Evolutionary conservation across 2,113 vertebrate species (phyloP), one percentile per base, ranked within the genome.

Genomic region (Australoheros scitulus): DNA sequence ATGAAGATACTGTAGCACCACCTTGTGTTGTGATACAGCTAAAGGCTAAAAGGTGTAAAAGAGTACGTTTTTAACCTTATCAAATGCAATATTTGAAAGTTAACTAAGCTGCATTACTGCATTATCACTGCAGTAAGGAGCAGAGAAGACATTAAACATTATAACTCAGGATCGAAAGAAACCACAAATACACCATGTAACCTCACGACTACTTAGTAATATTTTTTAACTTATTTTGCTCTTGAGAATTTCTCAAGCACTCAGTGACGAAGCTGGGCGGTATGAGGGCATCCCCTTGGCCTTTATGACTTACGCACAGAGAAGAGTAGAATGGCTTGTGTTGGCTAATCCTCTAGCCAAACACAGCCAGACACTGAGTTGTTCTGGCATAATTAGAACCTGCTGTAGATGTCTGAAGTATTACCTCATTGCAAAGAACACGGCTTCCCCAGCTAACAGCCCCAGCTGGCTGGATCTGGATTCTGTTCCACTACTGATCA

Each of bases 341-440:
- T 87, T 92, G 88, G 91, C 90, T 81, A 74, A 83, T 83, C 79
- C 72, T 85, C 84, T 65, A 1, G 82, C 89, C 90, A 91, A 93
- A 91, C 76, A 41, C 89, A 89, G 90, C 92, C 91, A 94, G 92
- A 93, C 92, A 89, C 87, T 76, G 85, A 88, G 88, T 83, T 91
- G 86, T 94, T 93, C 89, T 93, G 94, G 93, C 93, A 92, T 93
- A 93, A 95, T 94, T 94, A 93, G 90, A 94, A 94, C 87, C 93
- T 92, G 90, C 89, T 94, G 91, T 93, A 95, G 92, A 95, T 95
- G 93, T 93, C 92, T 93, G 80, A 92, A 86, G 83, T 88, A 90
- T 94, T 91, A 94, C 91, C 90, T 96, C 94, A 95, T 87, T 81
- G 87, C 77, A 83, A 83, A 93, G 92, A 94, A 92, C 84, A 89